These are phyloP conservation scores for Babylonia areolata DNA, from an alignment of 1,140 invertebrate species.

Conservation along the genomic window DNA sequence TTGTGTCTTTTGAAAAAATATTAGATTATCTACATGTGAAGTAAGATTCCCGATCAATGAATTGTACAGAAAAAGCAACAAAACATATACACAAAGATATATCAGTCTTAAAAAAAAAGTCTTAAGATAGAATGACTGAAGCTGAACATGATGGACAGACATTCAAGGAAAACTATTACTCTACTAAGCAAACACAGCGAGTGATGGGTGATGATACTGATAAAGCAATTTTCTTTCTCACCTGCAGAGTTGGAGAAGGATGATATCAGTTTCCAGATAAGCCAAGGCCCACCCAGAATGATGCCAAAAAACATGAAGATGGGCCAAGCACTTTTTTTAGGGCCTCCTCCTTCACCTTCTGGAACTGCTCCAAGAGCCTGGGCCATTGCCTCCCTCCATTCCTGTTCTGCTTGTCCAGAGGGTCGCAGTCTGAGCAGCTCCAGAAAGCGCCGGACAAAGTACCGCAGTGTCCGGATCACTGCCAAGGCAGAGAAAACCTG, in stretches of 20 bases:
- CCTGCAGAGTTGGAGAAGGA: constrained; percentile 50
- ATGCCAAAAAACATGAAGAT: constrained; percentile 88
- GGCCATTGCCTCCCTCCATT: constrained; percentile 68
- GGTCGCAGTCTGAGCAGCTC: constrained; percentile 80
- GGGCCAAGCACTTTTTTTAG: constrained; percentile 78
- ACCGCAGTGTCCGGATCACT: constrained; percentile 86
- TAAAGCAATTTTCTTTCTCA: constrained; percentile 20
- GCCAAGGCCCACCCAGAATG: constrained; percentile 91
- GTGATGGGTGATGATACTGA: too few relatives aligned
- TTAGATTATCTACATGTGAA: too few relatives aligned
- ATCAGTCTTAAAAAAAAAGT: too few relatives aligned
- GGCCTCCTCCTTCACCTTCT: constrained; percentile 39
- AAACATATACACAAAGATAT: too few relatives aligned
- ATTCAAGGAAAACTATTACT: too few relatives aligned
- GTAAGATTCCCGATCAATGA: too few relatives aligned
- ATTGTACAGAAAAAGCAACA: too few relatives aligned
- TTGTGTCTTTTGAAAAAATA: too few relatives aligned
- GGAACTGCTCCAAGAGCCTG: constrained; percentile 52
- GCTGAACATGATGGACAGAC: too few relatives aligned
- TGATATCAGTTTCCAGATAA: constrained; percentile 90
- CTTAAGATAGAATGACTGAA: too few relatives aligned
- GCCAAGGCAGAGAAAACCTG: constrained; percentile 91
- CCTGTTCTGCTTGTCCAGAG: constrained; percentile 62
- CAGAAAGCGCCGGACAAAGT: constrained; percentile 85
- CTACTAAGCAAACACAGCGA: too few relatives aligned